Evolutionary conservation across 1,140 invertebrate species (phyloP).

Genomic region (Drosophila oshimai): DNA sequence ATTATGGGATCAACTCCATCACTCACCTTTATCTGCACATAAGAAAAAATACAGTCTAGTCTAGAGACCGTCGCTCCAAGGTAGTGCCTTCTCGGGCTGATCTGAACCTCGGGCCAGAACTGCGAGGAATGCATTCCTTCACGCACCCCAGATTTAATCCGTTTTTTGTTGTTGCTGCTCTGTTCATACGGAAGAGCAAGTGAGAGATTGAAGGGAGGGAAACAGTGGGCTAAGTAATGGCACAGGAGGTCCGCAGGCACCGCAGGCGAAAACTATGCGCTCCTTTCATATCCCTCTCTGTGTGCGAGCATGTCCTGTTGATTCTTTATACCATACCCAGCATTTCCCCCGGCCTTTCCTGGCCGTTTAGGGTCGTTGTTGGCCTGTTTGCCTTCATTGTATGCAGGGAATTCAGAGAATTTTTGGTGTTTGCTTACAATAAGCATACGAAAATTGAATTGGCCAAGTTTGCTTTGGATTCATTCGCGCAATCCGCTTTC

Average conservation of each 20-base stretch:
- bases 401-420: slow-evolving; percentile 36
- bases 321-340: slow-evolving; percentile 7
- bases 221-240: neutral
- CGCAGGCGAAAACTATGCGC: slow-evolving; percentile 7
- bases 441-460: slow-evolving; percentile 49
- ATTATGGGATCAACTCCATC: neutral
- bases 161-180: slow-evolving; percentile 45
- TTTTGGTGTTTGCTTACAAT: slow-evolving; percentile 51
- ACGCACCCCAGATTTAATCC: slow-evolving; percentile 49
- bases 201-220: neutral
- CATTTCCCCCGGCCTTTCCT: slow-evolving; percentile 11
- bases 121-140: slow-evolving; percentile 35
- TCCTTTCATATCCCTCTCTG: neutral
- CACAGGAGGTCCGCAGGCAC: slow-evolving; percentile 4
- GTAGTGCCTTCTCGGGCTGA: neutral
- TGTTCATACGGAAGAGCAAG: neutral
- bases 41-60: neutral
- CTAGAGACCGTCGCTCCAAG: neutral
- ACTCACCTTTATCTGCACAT: slow-evolving; percentile 6
- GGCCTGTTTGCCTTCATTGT: slow-evolving; percentile 22
- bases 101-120: neutral
- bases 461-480: slow-evolving; percentile 20
- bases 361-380: neutral
- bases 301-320: slow-evolving; percentile 14
- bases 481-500: slow-evolving; percentile 6